Evolutionary conservation across 2,888 invertebrate genomes (phyloP), one percentile per base, ranked within the genome.

Genomic region (Aplocera efformata): DNA sequence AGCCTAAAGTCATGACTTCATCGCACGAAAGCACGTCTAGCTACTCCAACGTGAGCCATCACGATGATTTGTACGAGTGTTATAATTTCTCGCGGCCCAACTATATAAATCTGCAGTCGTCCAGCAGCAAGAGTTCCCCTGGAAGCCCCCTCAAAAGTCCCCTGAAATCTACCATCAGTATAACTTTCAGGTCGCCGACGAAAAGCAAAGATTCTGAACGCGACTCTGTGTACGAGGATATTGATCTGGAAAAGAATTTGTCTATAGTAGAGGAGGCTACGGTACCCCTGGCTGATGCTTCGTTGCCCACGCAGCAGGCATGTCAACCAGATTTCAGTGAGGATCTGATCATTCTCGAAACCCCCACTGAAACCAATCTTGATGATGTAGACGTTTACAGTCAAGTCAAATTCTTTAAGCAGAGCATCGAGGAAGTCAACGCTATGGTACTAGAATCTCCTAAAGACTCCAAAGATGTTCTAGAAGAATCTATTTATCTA

Each of bases 351-450:
- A 76, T 90, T 22, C 54, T 91, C 45, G 91, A 91, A 68, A 90
- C 91, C 0, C 89, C 91, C 5, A 88, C 91, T 50, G 90, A 91
- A 50, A 63, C 70, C 0, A 60, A 67, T 31, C 34, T 64, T 10
- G 77, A 82, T 13, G 82, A 83, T 28, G 54, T 83, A 1, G 89
- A 90, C 35, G 91, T 94, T 0, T 94, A 94, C 60, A 93, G 93
- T 54, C 91, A 94, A 86, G 94, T 94, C 0, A 94, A 94, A 58
- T 92, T 93, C 65, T 93, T 94, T 56, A 89, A 92, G 25, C 89
- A 92, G 55, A 93, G 93, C 10, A 92, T 94, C 25, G 92, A 93
- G 28, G 94, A 94, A 74, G 93, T 94, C 0, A 94, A 94, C 64
- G 92, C 86, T 6, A 75, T 88, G 74, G 63, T 88, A 1, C 41